Evolutionary conservation across 2,113 vertebrate species (phyloP).

Genomic region (Paracanthobrama guichenoti): DNA sequence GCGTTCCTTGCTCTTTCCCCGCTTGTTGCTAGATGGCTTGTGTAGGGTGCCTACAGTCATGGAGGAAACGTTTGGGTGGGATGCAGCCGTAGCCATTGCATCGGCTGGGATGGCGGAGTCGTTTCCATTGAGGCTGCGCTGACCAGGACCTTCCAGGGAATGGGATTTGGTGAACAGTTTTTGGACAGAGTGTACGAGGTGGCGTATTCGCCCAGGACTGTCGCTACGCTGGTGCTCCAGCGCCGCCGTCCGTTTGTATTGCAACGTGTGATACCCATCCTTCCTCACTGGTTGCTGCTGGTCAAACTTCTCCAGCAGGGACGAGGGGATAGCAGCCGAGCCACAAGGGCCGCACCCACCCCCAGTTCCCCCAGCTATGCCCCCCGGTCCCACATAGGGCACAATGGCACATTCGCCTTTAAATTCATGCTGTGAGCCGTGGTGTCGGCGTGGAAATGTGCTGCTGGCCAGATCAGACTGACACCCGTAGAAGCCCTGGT

Average conservation of each 20-base stretch:
- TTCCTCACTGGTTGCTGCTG: slow-evolving; percentile 86
- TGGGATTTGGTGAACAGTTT: slow-evolving; percentile 91
- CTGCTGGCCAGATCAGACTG: slow-evolving; percentile 91
- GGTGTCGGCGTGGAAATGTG: slow-evolving; percentile 95
- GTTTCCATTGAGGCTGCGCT: slow-evolving; percentile 33
- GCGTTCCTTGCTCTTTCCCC: slow-evolving; percentile 94
- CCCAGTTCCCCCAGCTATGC: slow-evolving; percentile 26
- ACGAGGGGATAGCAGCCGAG: slow-evolving; percentile 75
- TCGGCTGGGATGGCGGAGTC: slow-evolving; percentile 15
- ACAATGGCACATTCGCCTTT: slow-evolving; percentile 86
- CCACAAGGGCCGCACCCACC: slow-evolving; percentile 53
- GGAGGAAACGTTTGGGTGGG: slow-evolving; percentile 52
- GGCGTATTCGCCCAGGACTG: slow-evolving; percentile 93
- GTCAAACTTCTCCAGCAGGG: slow-evolving; percentile 92
- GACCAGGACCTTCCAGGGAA: slow-evolving; percentile 80
- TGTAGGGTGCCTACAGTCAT: slow-evolving; percentile 55
- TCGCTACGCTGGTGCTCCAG: slow-evolving; percentile 89
- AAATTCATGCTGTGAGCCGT: slow-evolving; percentile 85
- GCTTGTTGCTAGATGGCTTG: slow-evolving; percentile 79
- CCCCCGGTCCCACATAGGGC: slow-evolving; percentile 75
- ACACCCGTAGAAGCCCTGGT: slow-evolving; percentile 76
- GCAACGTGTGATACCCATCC: slow-evolving; percentile 95
- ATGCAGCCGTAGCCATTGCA: slow-evolving; percentile 20
- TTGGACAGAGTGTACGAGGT: slow-evolving; percentile 94
- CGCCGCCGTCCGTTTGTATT: slow-evolving; percentile 87